Percentiles rank a stretch among this genome's conserved stretches.
These are phyloP conservation scores for Oryctolagus cuniculus DNA, from an alignment of 2,113 vertebrate species.

Conservation along the genomic window mOryCun1.1 NC_091440.1:57708001-57708500, in stretches of 20 bases:
- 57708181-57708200: constrained; percentile 76
- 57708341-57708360: constrained; percentile 67
- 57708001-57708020: neutral
- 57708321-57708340: constrained; percentile 74
- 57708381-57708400: constrained; percentile 86
- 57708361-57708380: constrained; percentile 84
- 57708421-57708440: constrained; percentile 84
- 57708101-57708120: constrained; percentile 76
- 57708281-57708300: constrained; percentile 72
- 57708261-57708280: constrained; percentile 71
- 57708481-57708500: constrained; percentile 62
- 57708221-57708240: constrained; percentile 84
- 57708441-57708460: constrained; percentile 82
- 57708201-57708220: constrained; percentile 75
- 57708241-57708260: constrained; percentile 72
- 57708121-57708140: constrained; percentile 75
- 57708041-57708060: constrained; percentile 66
- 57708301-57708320: constrained; percentile 80
- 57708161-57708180: constrained; percentile 71
- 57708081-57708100: constrained; percentile 79
- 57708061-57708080: constrained; percentile 71
- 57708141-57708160: constrained; percentile 76
- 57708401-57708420: constrained; percentile 84
- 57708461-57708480: constrained; percentile 77
- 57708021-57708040: constrained; percentile 79